phyloP scores from a whole-genome alignment of 2,113 vertebrate genomes.

The Mus pahari region DNA sequence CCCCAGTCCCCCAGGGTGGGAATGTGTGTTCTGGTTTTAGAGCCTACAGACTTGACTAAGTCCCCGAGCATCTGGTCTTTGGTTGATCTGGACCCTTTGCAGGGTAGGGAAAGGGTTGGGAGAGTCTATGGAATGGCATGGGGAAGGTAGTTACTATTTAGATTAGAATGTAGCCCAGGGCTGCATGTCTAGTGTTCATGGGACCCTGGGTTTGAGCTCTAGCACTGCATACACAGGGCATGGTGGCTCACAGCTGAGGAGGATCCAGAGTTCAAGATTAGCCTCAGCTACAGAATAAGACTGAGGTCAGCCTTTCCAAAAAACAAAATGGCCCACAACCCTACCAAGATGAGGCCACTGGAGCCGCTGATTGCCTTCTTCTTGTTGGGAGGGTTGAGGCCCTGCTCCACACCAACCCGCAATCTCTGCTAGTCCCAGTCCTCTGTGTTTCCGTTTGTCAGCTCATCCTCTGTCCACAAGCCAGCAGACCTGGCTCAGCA shows the following conservation, averaged over 20 bases:
- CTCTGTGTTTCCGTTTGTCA: neutral
- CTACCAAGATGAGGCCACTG: neutral
- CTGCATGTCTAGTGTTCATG: neutral
- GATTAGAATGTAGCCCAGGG: neutral
- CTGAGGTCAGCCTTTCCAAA: neutral
- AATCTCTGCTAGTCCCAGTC: neutral
- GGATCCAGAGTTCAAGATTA: neutral
- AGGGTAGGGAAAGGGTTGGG: too few relatives aligned
- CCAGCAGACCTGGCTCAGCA: slow-evolving; percentile 28
- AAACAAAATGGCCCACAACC: neutral
- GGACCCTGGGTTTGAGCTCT: neutral
- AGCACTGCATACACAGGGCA: neutral
- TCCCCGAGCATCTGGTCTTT: neutral
- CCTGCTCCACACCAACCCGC: neutral
- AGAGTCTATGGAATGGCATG: neutral
- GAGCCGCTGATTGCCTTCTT: neutral
- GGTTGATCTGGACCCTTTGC: neutral
- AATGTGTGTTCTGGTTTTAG: neutral
- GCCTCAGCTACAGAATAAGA: neutral
- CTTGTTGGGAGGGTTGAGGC: neutral
- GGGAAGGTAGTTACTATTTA: neutral
- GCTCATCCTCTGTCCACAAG: neutral
- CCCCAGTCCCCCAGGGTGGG: neutral
- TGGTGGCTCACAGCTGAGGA: neutral
- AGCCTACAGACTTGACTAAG: neutral